Conservation (phyloP, 1,140 invertebrate species). For the Procambarus virginalis region DNA sequence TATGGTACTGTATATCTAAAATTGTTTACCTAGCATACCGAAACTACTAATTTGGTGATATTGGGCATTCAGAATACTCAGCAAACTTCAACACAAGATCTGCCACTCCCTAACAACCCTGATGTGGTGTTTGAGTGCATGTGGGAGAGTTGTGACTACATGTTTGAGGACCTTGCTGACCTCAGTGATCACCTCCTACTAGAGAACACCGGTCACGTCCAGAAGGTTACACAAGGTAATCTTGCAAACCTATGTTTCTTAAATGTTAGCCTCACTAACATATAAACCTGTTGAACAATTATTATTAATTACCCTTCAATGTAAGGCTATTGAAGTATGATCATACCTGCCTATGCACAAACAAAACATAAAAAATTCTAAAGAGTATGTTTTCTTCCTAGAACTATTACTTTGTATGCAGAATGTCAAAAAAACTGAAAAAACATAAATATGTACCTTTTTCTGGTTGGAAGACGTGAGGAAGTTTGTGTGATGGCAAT, state of each 20-base stretch:
- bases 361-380: no score
- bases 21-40: not conserved
- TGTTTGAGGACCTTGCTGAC: constrained; percentile 92
- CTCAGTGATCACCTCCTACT: constrained; percentile 91
- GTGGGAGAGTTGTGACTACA: constrained; percentile 94
- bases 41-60: not conserved
- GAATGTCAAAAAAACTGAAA: no score
- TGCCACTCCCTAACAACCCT: constrained; percentile 69
- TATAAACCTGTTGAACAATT: not conserved
- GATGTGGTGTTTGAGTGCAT: constrained; percentile 87
- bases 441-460: no score
- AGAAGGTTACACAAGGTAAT: constrained; percentile 73
- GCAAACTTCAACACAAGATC: constrained; percentile 37
- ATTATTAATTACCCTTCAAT: no score
- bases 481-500: no score
- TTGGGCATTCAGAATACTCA: not conserved
- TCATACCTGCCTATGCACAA: no score
- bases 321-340: no score
- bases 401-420: no score
- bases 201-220: constrained; percentile 80
- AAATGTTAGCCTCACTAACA: not conserved
- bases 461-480: no score
- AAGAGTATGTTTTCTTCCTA: no score
- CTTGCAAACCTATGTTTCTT: not conserved
- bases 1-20: no score